A percentile compares a stretch with the other conserved stretches of the same genome.
These are phyloP conservation scores for Peromyscus polionotus DNA, from an alignment of 2,113 vertebrate genomes.

Conservation along the genomic window DNA sequence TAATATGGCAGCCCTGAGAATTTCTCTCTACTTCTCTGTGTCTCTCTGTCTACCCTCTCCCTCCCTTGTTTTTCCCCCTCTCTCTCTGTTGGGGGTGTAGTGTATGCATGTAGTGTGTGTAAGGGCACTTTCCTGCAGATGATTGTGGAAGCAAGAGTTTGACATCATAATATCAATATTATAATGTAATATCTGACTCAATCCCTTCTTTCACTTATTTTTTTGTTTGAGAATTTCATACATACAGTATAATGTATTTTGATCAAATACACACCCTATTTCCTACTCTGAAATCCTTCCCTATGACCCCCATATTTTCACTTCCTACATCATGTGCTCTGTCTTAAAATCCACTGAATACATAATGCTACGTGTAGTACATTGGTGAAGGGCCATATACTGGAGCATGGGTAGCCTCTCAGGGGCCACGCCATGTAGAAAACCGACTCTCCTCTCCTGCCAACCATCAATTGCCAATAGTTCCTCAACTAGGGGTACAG, in stretches of 20 bases:
- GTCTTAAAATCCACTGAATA: neutral
- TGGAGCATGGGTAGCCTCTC: neutral
- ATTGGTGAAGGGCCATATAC: neutral
- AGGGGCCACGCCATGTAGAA: neutral
- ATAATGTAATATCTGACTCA: neutral
- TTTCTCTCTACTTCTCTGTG: neutral
- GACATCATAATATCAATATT: neutral
- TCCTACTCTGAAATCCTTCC: neutral
- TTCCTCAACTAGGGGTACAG: neutral
- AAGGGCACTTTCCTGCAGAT: neutral
- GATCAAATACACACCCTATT: neutral
- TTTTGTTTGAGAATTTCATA: neutral
- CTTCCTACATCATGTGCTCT: neutral
- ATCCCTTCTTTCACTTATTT: neutral
- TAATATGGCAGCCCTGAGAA: neutral
- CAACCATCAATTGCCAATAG: neutral
- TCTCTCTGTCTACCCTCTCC: neutral
- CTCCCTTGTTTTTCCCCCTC: neutral
- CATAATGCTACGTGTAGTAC: neutral
- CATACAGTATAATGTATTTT: neutral
- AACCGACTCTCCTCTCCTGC: neutral
- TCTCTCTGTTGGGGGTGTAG: too few relatives aligned
- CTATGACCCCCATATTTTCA: neutral
- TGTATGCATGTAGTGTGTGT: neutral
- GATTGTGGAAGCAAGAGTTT: neutral